phyloP scores from a whole-genome alignment of 2,113 vertebrate genomes.

The Leptocoma aspasia region DNA sequence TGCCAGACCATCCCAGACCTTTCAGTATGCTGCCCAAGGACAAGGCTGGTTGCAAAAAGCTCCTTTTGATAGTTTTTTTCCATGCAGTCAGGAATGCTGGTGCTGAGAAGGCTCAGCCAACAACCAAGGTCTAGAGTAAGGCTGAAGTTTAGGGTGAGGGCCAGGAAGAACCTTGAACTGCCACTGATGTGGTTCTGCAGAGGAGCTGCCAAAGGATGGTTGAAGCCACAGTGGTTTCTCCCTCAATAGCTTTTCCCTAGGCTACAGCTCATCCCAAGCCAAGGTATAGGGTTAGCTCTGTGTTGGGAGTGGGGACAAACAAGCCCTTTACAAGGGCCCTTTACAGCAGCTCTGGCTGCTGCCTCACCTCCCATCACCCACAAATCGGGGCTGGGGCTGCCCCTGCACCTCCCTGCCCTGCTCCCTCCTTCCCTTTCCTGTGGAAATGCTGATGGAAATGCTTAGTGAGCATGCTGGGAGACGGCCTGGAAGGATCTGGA shows the following conservation, averaged over 20 bases:
- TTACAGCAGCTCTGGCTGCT: background rate
- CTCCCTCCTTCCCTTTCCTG: background rate
- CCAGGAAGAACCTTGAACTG: background rate
- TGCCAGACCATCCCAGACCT: background rate
- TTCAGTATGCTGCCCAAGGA: background rate
- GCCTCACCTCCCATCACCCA: background rate
- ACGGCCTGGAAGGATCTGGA: background rate
- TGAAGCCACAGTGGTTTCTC: background rate
- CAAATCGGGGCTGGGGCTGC: background rate
- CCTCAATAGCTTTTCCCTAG: background rate
- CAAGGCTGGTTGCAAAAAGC: background rate
- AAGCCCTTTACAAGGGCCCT: background rate
- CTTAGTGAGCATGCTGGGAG: accelerated
- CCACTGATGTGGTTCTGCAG: background rate
- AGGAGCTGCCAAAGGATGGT: background rate
- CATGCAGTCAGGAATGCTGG: background rate
- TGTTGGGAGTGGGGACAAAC: background rate
- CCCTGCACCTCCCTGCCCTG: background rate
- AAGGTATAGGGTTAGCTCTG: background rate
- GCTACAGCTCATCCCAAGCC: background rate
- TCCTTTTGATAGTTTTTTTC: background rate
- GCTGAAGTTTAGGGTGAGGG: background rate
- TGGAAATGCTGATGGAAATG: background rate
- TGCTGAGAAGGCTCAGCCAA: background rate
- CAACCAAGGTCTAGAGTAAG: background rate